These are phyloP conservation scores for Aphis gossypii DNA, from an alignment of 1,140 invertebrate species.

Conservation along the genomic window DNA sequence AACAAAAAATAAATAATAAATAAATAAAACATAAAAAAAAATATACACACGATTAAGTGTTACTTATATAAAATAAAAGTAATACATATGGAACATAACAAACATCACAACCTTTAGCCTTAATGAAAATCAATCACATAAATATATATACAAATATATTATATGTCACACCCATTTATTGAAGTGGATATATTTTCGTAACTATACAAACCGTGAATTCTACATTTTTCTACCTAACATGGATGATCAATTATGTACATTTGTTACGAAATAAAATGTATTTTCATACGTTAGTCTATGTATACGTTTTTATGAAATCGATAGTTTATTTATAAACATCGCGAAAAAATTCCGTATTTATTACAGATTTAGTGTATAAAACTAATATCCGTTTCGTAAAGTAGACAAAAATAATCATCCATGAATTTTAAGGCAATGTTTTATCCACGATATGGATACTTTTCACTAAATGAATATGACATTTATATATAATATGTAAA, in stretches of 20 bases:
- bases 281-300: not conserved
- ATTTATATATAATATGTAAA: conserved; percentile 22
- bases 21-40: conserved; percentile 30
- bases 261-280: not conserved
- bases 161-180: not conserved
- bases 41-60: conserved; percentile 20
- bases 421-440: not conserved
- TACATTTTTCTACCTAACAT: not conserved
- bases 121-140: conserved; percentile 52
- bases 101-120: conserved; percentile 58
- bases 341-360: not conserved
- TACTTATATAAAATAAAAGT: conserved; percentile 23
- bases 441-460: not conserved
- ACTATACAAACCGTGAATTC: not conserved
- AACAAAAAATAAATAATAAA: conserved; percentile 40
- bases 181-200: not conserved
- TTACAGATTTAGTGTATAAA: not conserved
- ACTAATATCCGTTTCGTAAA: not conserved
- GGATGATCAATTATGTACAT: not conserved
- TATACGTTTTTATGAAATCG: not conserved
- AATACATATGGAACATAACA: conserved; percentile 51
- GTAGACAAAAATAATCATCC: not conserved
- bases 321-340: not conserved
- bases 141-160: conserved; percentile 31
- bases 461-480: not conserved